Evolutionary conservation across 2,113 vertebrate genomes (phyloP).

Genomic region (Phalacrocorax pelagicus): DNA sequence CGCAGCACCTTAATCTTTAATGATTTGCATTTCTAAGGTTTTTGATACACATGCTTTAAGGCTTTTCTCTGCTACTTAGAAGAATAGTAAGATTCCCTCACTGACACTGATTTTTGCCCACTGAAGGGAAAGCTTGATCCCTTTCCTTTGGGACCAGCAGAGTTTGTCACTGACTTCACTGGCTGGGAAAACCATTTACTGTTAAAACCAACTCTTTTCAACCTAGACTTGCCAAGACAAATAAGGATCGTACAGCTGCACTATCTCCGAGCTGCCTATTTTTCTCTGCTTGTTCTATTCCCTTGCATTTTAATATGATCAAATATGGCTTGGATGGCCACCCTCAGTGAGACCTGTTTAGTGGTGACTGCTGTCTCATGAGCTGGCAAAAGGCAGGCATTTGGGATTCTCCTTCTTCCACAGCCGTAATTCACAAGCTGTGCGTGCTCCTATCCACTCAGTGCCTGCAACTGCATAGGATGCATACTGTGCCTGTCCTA

Average conservation of each 20-base stretch:
- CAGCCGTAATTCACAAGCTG: neutral
- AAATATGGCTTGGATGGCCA: neutral
- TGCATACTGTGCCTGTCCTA: no score
- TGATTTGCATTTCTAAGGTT: neutral
- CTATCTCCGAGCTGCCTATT: neutral
- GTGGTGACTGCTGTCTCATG: neutral
- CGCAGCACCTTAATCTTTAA: neutral
- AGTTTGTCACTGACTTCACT: neutral
- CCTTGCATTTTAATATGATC: neutral
- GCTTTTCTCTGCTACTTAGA: neutral
- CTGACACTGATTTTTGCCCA: neutral
- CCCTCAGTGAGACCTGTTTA: neutral
- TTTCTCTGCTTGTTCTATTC: neutral
- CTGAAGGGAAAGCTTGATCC: neutral
- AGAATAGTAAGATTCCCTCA: neutral
- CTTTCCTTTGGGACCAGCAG: neutral
- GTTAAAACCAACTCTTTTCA: neutral
- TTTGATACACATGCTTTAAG: neutral
- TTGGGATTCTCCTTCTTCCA: neutral
- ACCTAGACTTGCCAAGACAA: neutral
- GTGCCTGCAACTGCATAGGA: neutral
- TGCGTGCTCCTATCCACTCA: neutral
- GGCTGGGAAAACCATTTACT: neutral
- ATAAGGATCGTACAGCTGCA: neutral
- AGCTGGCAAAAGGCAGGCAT: neutral